phyloP scores from a whole-genome alignment of 2,113 vertebrate genomes.

The Saccopteryx bilineata region DNA sequence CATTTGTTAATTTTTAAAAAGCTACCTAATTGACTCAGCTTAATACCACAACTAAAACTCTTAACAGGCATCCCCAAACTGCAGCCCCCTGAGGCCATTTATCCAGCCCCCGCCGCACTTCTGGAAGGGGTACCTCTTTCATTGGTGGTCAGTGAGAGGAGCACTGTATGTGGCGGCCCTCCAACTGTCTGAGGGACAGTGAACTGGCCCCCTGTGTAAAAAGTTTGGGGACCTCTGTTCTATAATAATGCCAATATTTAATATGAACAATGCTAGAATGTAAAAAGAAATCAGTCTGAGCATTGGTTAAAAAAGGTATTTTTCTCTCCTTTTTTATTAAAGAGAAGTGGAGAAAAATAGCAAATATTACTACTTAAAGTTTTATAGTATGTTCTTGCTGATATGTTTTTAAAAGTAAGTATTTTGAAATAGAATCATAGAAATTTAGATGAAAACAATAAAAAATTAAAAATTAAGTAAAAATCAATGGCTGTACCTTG shows the following conservation, averaged over 20 bases:
- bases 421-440: slow-evolving; percentile 16
- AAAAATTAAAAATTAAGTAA: not conserved
- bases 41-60: slow-evolving; percentile 24
- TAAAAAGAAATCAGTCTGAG: not conserved
- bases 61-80: no score
- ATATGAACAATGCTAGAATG: not conserved
- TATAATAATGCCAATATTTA: not conserved
- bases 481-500: not conserved
- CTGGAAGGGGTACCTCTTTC: no score
- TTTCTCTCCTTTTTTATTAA: not conserved
- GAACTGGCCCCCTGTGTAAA: no score
- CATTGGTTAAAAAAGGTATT: not conserved
- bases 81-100: no score
- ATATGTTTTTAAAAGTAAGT: not conserved
- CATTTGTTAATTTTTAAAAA: not conserved
- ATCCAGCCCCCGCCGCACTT: no score
- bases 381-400: not conserved
- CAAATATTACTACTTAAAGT: not conserved
- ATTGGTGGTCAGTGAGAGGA: no score
- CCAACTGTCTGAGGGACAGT: no score
- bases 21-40: not conserved
- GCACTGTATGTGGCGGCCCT: no score
- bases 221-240: no score
- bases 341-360: not conserved
- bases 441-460: not conserved